These are phyloP conservation scores for Lycorma delicatula DNA, from an alignment of 1,140 invertebrate genomes.

Conservation along the genomic window DNA sequence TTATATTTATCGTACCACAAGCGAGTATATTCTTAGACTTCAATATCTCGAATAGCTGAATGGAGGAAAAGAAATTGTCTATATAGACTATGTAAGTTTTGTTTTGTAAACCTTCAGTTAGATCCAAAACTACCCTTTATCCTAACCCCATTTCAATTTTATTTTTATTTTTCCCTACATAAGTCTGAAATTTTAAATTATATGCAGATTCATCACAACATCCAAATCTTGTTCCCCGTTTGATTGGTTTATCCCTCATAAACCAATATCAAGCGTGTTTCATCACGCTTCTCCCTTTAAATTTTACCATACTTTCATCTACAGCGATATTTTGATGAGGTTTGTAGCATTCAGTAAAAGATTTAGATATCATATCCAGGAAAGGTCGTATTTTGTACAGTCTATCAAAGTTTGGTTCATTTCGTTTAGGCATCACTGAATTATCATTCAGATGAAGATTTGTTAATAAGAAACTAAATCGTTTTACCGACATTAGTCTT, in stretches of 20 bases:
- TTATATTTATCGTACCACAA: not conserved
- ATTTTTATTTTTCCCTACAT: not conserved
- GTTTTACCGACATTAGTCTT: not conserved
- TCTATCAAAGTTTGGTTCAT: slow-evolving; percentile 17
- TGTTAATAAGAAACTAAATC: not conserved
- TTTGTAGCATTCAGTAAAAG: slow-evolving; percentile 3
- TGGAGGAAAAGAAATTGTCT: not conserved
- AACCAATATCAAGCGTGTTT: too few relatives aligned
- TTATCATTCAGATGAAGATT: slow-evolving; percentile 10
- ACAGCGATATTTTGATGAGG: slow-evolving; percentile 10
- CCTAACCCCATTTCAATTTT: not conserved
- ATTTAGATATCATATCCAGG: slow-evolving; percentile 4
- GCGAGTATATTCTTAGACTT: not conserved
- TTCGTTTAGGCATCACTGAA: slow-evolving; percentile 9
- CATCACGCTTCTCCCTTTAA: slow-evolving; percentile 28
- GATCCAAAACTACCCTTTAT: not conserved
- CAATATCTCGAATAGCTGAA: not conserved
- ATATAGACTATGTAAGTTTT: not conserved
- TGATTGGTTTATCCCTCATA: not conserved
- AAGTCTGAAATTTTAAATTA: not conserved
- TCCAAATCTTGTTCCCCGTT: too few relatives aligned
- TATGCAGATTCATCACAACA: not conserved
- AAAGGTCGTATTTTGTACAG: slow-evolving; percentile 23
- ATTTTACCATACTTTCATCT: slow-evolving; percentile 32
- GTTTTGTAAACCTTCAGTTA: not conserved